phyloP scores from a whole-genome alignment of 2,797 vertebrate species.

The Gobionotothen gibberifrons region DNA sequence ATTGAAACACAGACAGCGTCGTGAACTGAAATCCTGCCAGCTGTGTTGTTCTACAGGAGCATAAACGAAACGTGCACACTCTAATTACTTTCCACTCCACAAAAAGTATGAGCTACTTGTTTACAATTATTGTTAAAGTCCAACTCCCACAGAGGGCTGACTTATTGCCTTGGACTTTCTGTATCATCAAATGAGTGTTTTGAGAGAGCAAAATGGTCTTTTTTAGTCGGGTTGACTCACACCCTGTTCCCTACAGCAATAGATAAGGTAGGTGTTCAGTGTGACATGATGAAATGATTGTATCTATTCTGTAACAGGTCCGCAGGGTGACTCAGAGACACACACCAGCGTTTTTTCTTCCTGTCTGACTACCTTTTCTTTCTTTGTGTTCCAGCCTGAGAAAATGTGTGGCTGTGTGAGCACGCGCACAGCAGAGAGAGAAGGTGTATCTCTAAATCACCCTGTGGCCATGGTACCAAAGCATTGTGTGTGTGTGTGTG shows the following conservation, averaged over 20 bases:
- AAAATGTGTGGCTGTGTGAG: constrained; percentile 16
- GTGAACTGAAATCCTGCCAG: constrained; percentile 40
- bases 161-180: constrained; percentile 55
- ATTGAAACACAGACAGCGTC: constrained; percentile 10
- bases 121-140: constrained; percentile 52
- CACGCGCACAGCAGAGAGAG: constrained; percentile 11
- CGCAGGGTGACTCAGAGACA: constrained; percentile 59
- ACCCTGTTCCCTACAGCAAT: constrained; percentile 53
- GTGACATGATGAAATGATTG: constrained; percentile 74
- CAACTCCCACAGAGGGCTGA: constrained; percentile 35
- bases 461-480: constrained; percentile 27
- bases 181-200: constrained; percentile 51
- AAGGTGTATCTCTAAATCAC: constrained; percentile 41
- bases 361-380: constrained; percentile 37
- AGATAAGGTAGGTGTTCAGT: constrained; percentile 63
- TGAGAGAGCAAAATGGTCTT: constrained; percentile 55
- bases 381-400: constrained; percentile 42
- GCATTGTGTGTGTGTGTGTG: constrained; percentile 8
- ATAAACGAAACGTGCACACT: constrained; percentile 40
- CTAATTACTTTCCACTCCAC: constrained; percentile 58
- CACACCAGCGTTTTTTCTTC: constrained; percentile 35
- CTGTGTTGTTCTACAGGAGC: constrained; percentile 41
- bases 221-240: constrained; percentile 51
- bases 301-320: constrained; percentile 70
- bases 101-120: constrained; percentile 58